Evolutionary conservation across 2,888 invertebrate species (phyloP), one percentile per base, ranked within the genome.

Genomic region (Xestoiulus laeticollis): DNA sequence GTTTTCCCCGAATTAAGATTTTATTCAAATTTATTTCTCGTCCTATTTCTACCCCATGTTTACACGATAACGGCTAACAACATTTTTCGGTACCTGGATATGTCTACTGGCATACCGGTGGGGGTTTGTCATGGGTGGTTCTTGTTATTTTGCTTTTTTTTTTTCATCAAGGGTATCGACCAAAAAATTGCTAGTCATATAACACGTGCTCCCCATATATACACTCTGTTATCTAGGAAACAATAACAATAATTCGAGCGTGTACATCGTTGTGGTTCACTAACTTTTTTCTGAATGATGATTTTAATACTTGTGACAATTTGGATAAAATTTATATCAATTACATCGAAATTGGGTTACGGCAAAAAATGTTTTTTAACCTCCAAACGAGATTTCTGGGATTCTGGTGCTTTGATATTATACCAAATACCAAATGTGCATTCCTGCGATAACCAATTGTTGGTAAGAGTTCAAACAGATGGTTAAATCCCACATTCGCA

Each of bases 171-270:
- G 78, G 78, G 78, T 78, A 78, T 78, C 78, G 30, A 78, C 78
- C 78, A 78, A 78, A 78, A 78, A 78, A 78, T 32, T 30, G 78
- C 78, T 78, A 78, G 78, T 78, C 78, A 78, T 78, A 78, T 78
- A 78, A 78, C 78, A 78, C 78, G 78, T 78, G 30, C 78, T n/a
- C 30, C 30, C 30, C 30, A 78, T 59, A 22, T 59, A 10, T 59
- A 59, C 22, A 22, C 59, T n/a, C 59, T 78, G 78, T 32, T 78
- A 78, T 78, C 78, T 78, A 78, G 78, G 78, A 78, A 78, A 78
- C 78, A 78, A 78, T 78, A 78, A 78, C 78, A 78, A 30, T 78
- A 78, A 78, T 78, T 78, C 78, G 30, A 78, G 78, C 78, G 78
- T 78, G 78, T 30, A 78, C 16, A 30, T 30, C 16, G 78, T 78